phyloP scores from a whole-genome alignment of 1,140 invertebrate species.

The Linepithema humile region DNA sequence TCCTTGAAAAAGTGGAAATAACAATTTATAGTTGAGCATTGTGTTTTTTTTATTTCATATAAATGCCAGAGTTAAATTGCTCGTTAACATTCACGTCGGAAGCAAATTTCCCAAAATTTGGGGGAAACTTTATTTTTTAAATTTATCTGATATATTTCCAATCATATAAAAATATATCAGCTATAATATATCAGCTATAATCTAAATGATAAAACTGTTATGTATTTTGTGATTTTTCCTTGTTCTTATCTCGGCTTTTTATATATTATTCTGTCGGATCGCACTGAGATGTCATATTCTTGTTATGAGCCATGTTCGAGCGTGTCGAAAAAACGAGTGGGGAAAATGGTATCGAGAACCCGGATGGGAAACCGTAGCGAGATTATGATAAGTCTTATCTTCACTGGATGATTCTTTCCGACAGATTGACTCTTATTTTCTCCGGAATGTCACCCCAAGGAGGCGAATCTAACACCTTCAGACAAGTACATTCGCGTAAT shows the following conservation, averaged over 20 bases:
- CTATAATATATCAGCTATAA: no score
- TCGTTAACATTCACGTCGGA: background rate
- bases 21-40: background rate
- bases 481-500: slow-evolving; percentile 40
- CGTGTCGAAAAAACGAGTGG: background rate
- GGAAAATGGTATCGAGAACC: slow-evolving; percentile 36
- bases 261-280: background rate
- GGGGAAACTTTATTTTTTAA: background rate
- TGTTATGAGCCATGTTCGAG: background rate
- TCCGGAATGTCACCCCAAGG: slow-evolving; percentile 1
- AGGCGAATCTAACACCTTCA: slow-evolving; percentile 19
- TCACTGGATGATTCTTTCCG: slow-evolving; percentile 40
- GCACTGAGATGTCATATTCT: background rate
- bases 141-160: no score
- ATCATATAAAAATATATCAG: no score
- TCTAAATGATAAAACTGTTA: background rate
- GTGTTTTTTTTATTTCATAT: background rate
- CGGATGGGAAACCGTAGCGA: background rate
- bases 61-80: background rate
- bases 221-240: background rate
- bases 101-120: background rate
- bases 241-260: background rate
- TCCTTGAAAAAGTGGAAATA: background rate
- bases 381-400: slow-evolving; percentile 37
- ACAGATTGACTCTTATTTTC: slow-evolving; percentile 51